Base-by-base conservation (phyloP, 2,888 invertebrate genomes). In the Ctenicera cuprea region DNA sequence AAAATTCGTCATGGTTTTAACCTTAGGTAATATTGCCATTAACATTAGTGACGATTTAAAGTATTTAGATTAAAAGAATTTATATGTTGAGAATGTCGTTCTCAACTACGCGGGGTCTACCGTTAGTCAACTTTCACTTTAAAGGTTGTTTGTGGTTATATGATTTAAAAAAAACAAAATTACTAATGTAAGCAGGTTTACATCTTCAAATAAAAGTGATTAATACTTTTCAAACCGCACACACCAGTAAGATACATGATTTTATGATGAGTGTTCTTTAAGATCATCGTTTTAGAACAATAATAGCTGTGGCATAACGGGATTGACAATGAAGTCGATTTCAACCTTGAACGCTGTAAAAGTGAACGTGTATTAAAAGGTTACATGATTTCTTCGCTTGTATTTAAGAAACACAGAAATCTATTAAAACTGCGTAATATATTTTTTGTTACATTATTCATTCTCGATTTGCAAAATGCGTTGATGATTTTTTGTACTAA, bases 341-440 rank as follows among this genome's bases (percentile, higher is more conserved):
- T 38, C 71, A 77, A 67, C 77, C 77, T 77, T 77, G 77, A 54
- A 63, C 73, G 74, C 61, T 68, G 73, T 71, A 74, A 75, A 77
- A 77, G 77, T 77, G 77, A 77, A 75, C 67, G 77, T 74, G 66
- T 63, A 71, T 61, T 57, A 59, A 77, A 77, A 75, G 75, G 75
- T 77, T 74, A 66, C 68, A 73, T 64, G 68, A 59, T 73, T 73
- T 68, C 72, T 33, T 69, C 61, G 45, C 12, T 22, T 16, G 18
- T 59, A 59, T 68, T 67, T 61, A 20, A 14, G 12, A 48, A 37
- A 30, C 12, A 12, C 43, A 26, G 45, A 22, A 57, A 45, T 48
- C 18, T 12, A 14, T 37, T 33, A 14, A 50, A 50, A 7, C 14
- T 43, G n/a, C n/a, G 43, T 43, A 62, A 43, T 11, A 12, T 16